Base-by-base conservation (phyloP, 1,140 invertebrate species). In the Drosophila oshimai region DNA sequence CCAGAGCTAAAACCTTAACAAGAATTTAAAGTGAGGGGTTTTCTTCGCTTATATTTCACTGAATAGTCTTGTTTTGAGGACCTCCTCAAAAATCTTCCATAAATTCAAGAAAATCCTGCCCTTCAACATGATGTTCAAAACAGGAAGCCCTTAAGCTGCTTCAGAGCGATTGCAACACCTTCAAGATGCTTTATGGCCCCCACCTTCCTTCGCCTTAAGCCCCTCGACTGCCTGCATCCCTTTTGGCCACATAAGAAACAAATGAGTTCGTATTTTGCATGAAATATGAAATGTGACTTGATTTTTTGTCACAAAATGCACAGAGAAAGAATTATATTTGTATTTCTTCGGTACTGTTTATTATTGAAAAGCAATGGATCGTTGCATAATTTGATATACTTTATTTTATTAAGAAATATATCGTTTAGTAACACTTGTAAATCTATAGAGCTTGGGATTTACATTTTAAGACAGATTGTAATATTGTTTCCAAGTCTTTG, bases 101-200 rank as follows among this genome's bases (percentile, higher is more conserved):
- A 10, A 60, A 20, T 62, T 44, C 9, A n/a, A 4, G 6, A 7
- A 26, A 17, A 20, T 57, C 7, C 18, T 1, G 12, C 1, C 20
- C 9, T 18, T 39, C 36, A 42, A 22, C 22, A 18, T 9, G 4
- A 6, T 17, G 28, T 9, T 17, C 9, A 7, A 26, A 62, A 45
- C 37, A 62, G 58, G 54, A 62, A 45, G 37, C 55, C 37, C 37
- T 60, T 60, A 62, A 62, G 28, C 37, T 60, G 54, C 7, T 54
- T 60, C 6, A 54, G 15, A 55, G 10, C 55, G 55, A 54, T 55
- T 58, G 54, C 54, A 36, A 36, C 54, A 60, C 54, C 53, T 62
- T 45, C 26, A 58, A 61, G 51, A 42, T 61, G 51, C 36, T 61
- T 58, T 61, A 60, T 61, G 13, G 10, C 28, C 33, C 7, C 17